Evolutionary conservation across 2,797 vertebrate genomes (phyloP), one percentile per base, ranked within the genome.

Genomic region (Lepus townsendii): DNA sequence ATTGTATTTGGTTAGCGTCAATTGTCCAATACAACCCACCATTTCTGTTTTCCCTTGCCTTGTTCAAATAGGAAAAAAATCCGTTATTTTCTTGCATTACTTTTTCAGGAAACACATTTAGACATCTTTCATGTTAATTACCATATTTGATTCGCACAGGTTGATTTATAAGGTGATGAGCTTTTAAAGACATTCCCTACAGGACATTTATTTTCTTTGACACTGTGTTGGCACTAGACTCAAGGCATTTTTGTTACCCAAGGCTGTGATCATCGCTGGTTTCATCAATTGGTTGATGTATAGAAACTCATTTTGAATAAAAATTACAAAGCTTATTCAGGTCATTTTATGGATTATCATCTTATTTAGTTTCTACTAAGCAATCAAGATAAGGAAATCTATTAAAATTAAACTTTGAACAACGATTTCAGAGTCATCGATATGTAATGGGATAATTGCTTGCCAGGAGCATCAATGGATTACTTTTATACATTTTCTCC

Each of bases 101-200:
- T 68, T 93, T 78, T 52, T n/a, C 27, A 86, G 90, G 14, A 94
- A 82, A 11, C 42, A 30, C 32, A 65, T 73, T 82, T 69, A 88
- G 72, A 63, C n/a, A 50, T 88, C 80, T 79, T 91, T 32, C 11
- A 32, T 88, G 68, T 72, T 90, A 91, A 95, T 91, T 93, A 71
- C 27, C 10, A 22, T 82, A 88, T 96, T 91, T 96, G 19, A 95
- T 85, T 93, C 92, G 6, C 19, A 72, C 13, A 9, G 38, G 42
- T 87, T 96, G 83, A 84, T 93, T 87, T 95, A 89, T 95, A 96
- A 89, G 47, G 52, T 88, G 83, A 76, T 47, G 68, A 88, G 65
- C 77, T 92, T 93, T 91, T 94, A 97, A 93, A 95, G 83, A 76
- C 63, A 30, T 96, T 94, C 92, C 83, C 8, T 88, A 62, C 0